A percentile compares a stretch with the other conserved stretches of the same genome.
These are phyloP conservation scores for Globia sparganii DNA, from an alignment of 2,888 invertebrate genomes.

Conservation along the genomic window DNA sequence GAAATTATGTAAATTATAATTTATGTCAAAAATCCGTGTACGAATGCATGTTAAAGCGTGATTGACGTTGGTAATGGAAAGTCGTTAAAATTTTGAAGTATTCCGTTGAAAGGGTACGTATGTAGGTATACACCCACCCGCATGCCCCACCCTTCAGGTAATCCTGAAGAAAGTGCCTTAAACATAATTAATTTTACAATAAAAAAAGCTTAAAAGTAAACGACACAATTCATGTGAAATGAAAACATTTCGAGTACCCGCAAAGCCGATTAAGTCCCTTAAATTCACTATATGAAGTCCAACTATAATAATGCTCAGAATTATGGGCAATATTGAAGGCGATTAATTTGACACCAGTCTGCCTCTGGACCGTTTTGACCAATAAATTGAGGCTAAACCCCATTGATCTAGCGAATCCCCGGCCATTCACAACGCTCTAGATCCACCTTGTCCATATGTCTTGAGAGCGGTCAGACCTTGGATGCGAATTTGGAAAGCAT, in stretches of 20 bases:
- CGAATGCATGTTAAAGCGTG: slow-evolving; percentile 23
- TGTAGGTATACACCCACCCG: not conserved
- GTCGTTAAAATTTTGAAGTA: slow-evolving; percentile 11
- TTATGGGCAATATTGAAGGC: slow-evolving; percentile 61
- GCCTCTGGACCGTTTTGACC: slow-evolving; percentile 58
- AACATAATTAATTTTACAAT: slow-evolving; percentile 13
- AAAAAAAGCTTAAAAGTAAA: slow-evolving; percentile 20
- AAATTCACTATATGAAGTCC: slow-evolving; percentile 45
- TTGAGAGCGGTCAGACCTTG: slow-evolving; percentile 29
- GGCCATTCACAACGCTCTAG: slow-evolving; percentile 56
- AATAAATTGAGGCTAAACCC: slow-evolving; percentile 63
- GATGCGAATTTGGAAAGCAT: slow-evolving; percentile 35
- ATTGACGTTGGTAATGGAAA: slow-evolving; percentile 17
- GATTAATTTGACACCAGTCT: slow-evolving; percentile 62
- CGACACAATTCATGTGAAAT: slow-evolving; percentile 19
- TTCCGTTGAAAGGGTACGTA: not conserved
- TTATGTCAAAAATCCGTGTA: slow-evolving; percentile 12
- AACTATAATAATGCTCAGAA: slow-evolving; percentile 50
- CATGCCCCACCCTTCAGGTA: not conserved
- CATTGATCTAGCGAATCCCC: slow-evolving; percentile 57
- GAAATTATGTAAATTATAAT: not conserved
- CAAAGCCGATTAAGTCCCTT: slow-evolving; percentile 26
- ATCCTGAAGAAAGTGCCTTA: not conserved
- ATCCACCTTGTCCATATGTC: slow-evolving; percentile 58
- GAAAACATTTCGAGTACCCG: slow-evolving; percentile 29